These are phyloP conservation scores for Tiliacea aurago DNA, from an alignment of 2,888 invertebrate genomes.

Conservation along the genomic window DNA sequence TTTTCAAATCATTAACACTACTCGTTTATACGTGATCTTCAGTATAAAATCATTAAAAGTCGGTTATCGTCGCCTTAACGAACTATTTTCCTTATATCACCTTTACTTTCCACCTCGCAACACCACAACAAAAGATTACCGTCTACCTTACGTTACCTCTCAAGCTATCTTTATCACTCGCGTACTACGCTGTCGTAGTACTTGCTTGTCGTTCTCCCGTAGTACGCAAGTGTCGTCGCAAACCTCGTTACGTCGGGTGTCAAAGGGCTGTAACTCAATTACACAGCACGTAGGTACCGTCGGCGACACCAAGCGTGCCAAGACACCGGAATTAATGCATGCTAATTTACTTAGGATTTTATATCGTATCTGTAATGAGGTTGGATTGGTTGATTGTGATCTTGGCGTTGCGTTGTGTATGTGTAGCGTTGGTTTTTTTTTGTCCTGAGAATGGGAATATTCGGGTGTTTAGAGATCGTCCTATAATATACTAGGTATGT, in stretches of 20 bases:
- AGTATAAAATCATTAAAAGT: no score
- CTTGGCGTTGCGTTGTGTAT: not conserved
- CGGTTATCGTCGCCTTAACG: no score
- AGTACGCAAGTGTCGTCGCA: slow-evolving; percentile 79
- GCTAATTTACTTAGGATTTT: slow-evolving; percentile 70
- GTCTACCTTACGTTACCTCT: slow-evolving; percentile 34
- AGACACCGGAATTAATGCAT: slow-evolving; percentile 70
- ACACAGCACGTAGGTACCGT: slow-evolving; percentile 79
- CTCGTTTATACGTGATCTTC: no score
- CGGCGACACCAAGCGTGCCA: slow-evolving; percentile 63
- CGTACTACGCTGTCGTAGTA: slow-evolving; percentile 48
- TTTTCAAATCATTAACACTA: no score
- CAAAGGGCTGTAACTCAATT: slow-evolving; percentile 90
- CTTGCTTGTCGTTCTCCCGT: slow-evolving; percentile 62
- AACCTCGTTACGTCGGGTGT: slow-evolving; percentile 89
- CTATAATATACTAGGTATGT: not conserved
- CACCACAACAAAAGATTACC: slow-evolving; percentile 31
- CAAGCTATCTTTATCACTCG: slow-evolving; percentile 37
- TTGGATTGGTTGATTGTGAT: slow-evolving; percentile 18
- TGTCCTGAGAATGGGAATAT: no score
- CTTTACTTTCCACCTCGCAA: not conserved
- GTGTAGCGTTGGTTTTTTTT: not conserved
- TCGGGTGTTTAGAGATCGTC: no score
- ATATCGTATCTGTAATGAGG: slow-evolving; percentile 51
- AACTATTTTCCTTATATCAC: not conserved